These are phyloP conservation scores for Hexactinellida sp. DNA, from an alignment of 37 sponge, comb jelly and placozoan genomes.

Conservation along the genomic window DNA sequence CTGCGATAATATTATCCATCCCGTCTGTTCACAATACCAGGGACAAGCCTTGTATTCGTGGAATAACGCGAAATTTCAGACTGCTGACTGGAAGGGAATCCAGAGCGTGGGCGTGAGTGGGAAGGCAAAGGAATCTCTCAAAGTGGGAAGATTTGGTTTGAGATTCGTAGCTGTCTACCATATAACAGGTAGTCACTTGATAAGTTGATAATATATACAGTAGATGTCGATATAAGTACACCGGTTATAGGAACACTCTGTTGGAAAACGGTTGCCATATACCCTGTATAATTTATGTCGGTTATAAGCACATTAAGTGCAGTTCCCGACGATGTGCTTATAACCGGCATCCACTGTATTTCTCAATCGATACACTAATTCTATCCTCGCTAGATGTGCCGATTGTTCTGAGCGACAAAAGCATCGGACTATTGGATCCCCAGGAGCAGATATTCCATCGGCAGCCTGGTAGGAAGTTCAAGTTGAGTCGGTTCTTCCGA, in stretches of 20 bases:
- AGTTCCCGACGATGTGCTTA: too few relatives aligned
- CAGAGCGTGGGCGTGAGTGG: not conserved
- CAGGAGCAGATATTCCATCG: conserved; percentile 25
- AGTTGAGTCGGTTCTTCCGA: not conserved
- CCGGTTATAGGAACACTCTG: too few relatives aligned
- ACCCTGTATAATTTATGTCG: too few relatives aligned
- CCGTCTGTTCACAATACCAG: not conserved
- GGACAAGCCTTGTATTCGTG: not conserved
- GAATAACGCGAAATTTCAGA: not conserved
- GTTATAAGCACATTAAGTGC: too few relatives aligned
- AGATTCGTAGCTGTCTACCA: not conserved
- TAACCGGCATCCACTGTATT: not conserved
- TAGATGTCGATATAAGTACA: too few relatives aligned
- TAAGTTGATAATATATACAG: not conserved
- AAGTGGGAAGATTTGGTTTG: not conserved
- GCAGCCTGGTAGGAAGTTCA: not conserved
- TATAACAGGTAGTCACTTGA: not conserved
- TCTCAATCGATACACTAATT: not conserved
- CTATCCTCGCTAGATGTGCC: conserved; percentile 34
- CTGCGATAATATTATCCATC: not conserved
- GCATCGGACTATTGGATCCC: conserved; percentile 42
- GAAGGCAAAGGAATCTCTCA: not conserved
- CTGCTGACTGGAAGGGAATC: not conserved
- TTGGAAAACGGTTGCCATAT: too few relatives aligned
- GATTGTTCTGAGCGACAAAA: conserved; percentile 38